These are phyloP conservation scores for Aphelenchoides besseyi DNA, from an alignment of 1,140 invertebrate species.

Conservation along the genomic window DNA sequence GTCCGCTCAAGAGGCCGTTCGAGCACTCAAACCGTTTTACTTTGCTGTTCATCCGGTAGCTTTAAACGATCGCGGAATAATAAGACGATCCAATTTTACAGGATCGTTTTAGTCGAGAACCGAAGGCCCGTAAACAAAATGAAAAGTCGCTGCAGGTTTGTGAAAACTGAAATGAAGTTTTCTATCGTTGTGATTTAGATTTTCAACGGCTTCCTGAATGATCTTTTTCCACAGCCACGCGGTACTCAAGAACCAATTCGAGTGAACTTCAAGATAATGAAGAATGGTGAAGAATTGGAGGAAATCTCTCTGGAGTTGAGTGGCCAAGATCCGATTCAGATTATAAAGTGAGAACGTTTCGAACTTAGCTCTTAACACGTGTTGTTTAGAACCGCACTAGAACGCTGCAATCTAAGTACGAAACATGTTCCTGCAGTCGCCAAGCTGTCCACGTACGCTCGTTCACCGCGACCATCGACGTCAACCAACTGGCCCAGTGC, in stretches of 20 bases:
- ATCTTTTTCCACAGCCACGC: constrained; percentile 35
- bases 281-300: constrained; percentile 29
- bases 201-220: constrained; percentile 71
- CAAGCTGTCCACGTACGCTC: background rate
- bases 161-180: background rate
- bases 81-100: too few relatives aligned
- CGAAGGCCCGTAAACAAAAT: constrained; percentile 74
- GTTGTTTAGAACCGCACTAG: constrained; percentile 43
- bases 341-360: constrained; percentile 28
- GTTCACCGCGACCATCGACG: background rate
- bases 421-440: constrained; percentile 31
- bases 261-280: constrained; percentile 38
- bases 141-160: constrained; percentile 37
- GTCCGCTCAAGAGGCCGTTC: constrained; percentile 74
- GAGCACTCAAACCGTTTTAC: constrained; percentile 84
- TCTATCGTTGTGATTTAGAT: constrained; percentile 67
- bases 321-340: constrained; percentile 37
- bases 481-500: background rate
- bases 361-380: background rate
- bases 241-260: constrained; percentile 31
- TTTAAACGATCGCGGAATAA: too few relatives aligned
- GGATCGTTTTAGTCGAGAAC: constrained; percentile 87
- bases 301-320: constrained; percentile 21
- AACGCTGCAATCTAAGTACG: constrained; percentile 39
- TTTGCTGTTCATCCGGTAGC: constrained; percentile 89